Evolutionary conservation across 2,888 invertebrate species (phyloP).

Genomic region (Lycaena phlaeas): DNA sequence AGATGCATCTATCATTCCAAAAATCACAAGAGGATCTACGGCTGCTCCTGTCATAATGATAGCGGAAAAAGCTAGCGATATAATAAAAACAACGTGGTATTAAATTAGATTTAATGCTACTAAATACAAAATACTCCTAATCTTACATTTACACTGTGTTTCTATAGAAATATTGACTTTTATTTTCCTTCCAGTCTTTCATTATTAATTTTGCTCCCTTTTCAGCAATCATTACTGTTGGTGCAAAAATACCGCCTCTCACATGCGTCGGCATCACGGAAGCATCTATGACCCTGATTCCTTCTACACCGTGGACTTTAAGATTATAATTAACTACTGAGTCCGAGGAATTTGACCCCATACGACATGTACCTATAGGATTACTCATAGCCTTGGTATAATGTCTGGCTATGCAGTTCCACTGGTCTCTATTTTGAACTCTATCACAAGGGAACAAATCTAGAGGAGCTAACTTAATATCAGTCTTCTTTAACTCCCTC

Average conservation of each 20-base stretch:
- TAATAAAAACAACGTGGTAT: conserved; percentile 64
- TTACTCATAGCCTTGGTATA: conserved; percentile 61
- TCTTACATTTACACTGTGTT: conserved; percentile 23
- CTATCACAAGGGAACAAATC: conserved; percentile 62
- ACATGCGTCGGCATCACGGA: conserved; percentile 64
- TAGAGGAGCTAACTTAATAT: conserved; percentile 55
- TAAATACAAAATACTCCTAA: background rate
- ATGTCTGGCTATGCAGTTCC: conserved; percentile 65
- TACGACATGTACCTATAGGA: conserved; percentile 61
- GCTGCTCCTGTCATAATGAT: conserved; percentile 65
- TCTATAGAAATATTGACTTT: conserved; percentile 40
- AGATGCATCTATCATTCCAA: conserved; percentile 61
- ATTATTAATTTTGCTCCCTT: conserved; percentile 55
- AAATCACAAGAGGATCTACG: conserved; percentile 57
- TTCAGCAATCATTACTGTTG: conserved; percentile 65
- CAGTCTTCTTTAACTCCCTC: conserved; percentile 56
- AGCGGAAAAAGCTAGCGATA: conserved; percentile 63
- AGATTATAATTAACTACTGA: conserved; percentile 58
- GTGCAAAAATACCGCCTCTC: conserved; percentile 49
- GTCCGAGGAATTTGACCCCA: conserved; percentile 51
- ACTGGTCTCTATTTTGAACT: conserved; percentile 55
- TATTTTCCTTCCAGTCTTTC: conserved; percentile 61
- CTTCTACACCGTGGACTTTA: conserved; percentile 56
- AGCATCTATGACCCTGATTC: conserved; percentile 56
- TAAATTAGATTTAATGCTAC: conserved; percentile 23